phyloP scores from a whole-genome alignment of 2,888 invertebrate species.

The Chrysomela aeneicollis region DNA sequence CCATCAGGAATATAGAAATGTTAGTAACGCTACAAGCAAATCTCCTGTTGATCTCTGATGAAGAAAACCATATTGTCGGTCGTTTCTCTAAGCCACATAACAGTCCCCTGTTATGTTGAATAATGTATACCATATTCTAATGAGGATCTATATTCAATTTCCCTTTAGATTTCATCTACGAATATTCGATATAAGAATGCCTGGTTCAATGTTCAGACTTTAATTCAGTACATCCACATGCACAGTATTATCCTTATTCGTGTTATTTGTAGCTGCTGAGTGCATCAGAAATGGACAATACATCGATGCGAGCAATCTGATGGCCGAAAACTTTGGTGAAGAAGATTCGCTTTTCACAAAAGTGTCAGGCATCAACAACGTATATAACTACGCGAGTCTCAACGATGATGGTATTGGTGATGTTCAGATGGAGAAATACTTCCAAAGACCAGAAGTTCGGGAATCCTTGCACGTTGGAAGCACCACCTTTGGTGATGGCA shows the following conservation, averaged over 20 bases:
- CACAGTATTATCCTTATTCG: neutral
- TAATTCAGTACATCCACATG: no score
- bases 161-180: no score
- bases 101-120: no score
- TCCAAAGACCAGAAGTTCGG: conserved; percentile 67
- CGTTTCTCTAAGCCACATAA: no score
- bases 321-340: conserved; percentile 8
- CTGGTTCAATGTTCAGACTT: no score
- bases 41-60: no score
- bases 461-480: conserved; percentile 84
- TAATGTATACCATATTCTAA: no score
- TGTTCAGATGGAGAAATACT: conserved; percentile 24
- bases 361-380: neutral
- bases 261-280: conserved; percentile 1
- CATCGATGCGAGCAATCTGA: conserved; percentile 10
- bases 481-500: conserved; percentile 55
- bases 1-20: no score
- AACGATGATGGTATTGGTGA: conserved; percentile 29
- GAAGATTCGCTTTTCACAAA: neutral
- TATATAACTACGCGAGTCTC: conserved; percentile 17
- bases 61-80: no score
- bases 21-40: no score
- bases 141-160: no score
- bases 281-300: conserved; percentile 23
- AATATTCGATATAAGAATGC: no score